phyloP scores from a whole-genome alignment of 2,888 invertebrate species.

The Halictus ligatus region DNA sequence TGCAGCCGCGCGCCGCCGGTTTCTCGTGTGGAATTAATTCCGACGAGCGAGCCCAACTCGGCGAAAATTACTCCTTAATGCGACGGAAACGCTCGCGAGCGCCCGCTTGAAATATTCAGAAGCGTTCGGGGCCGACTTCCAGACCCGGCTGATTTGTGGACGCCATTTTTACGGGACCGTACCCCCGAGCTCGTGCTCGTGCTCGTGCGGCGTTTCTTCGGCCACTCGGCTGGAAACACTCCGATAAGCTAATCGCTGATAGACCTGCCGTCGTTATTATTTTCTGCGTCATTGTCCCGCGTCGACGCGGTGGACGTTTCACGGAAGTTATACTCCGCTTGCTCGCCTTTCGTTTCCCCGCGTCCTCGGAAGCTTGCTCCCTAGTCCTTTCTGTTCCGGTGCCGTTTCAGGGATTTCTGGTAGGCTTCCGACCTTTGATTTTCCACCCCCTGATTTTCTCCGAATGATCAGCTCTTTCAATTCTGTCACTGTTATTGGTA shows the following conservation, averaged over 20 bases:
- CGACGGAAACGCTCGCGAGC: constrained; percentile 26
- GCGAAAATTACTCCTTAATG: constrained; percentile 29
- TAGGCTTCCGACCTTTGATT: too few species aligned
- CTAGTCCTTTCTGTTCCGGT: not conserved
- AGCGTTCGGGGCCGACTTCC: constrained; percentile 1
- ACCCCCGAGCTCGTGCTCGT: not conserved
- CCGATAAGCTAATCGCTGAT: constrained; percentile 40
- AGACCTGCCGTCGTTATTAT: constrained; percentile 15
- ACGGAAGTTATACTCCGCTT: constrained; percentile 5
- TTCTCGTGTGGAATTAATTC: constrained; percentile 38
- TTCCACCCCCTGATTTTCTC: not conserved
- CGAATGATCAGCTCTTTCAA: too few species aligned
- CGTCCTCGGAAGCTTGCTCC: not conserved
- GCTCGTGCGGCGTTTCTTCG: not conserved
- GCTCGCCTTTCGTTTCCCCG: not conserved
- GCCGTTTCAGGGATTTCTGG: not conserved
- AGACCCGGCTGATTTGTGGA: not conserved
- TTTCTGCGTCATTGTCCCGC: constrained; percentile 15
- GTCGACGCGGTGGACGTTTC: not conserved
- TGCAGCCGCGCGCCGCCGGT: not conserved
- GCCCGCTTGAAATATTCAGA: not conserved
- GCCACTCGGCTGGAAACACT: constrained; percentile 24
- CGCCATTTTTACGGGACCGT: not conserved
- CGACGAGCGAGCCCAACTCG: constrained; percentile 13
- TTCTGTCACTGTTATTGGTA: too few species aligned